Base-by-base conservation (phyloP, 2,888 invertebrate species). In the Epistrophella euchroma region DNA sequence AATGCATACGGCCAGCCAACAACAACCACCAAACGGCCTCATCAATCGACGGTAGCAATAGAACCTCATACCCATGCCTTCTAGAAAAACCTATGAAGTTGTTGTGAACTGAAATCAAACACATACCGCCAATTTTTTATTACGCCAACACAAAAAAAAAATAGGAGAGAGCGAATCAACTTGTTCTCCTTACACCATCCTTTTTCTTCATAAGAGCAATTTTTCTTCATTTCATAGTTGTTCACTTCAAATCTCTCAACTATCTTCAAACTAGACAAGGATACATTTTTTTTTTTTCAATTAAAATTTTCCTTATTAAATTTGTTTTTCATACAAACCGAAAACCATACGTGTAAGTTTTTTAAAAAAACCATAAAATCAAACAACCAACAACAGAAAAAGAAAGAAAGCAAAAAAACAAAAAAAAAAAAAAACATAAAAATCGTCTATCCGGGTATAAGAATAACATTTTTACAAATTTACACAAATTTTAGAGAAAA, bases 21-120 rank as follows among this genome's bases (percentile, higher is more conserved):
- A 94, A 92, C 94, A 94, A 92, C 93, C 94, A 88, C 95, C 96
- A 90, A 97, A 97, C 93, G 97, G 97, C 75, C 94, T 97, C 89
- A 96, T 97, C 91, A 95, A 95, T 91, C 95, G 97, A 92, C 96
- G 97, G 96, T 97, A 96, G 96, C 96, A 95, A 93, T 92, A 92
- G 90, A 91, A 84, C 90, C 78, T 82, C 88, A 87, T 62, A 50
- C 5, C 22, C 40, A 45, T 72, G 60, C 72, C 72, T 73, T 76
- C 52, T 76, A 70, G 78, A 71, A 62, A 58, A 73, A 52, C 71
- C 70, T 82, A 74, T 74, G 73, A 82, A 86, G 74, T 82, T 86
- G 86, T 86, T 86, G 82, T 78, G 86, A 86, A 86, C 86, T 86
- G 78, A 86, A 86, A 77, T 78, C 71, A 74, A 82, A 82, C 52